A percentile compares a stretch with the other conserved stretches of the same genome.
phyloP scores from a whole-genome alignment of 2,113 vertebrate species.

The Pteruthius melanotis region DNA sequence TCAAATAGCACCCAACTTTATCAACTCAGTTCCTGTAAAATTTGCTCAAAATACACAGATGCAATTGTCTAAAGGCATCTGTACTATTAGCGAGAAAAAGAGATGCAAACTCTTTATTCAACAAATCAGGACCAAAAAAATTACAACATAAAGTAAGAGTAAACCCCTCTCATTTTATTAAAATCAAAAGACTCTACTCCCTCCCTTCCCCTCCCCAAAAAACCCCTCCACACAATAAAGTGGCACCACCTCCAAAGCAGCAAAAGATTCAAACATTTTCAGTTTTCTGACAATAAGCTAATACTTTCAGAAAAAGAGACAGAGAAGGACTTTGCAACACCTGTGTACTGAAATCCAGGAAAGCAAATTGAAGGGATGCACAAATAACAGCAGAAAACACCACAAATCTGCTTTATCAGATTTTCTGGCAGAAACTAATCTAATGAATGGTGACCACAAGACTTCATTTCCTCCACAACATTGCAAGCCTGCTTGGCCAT shows the following conservation, averaged over 20 bases:
- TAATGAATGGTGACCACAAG: neutral
- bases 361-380: neutral
- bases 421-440: neutral
- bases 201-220: rapidly evolving
- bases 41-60: neutral
- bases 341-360: neutral
- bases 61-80: neutral
- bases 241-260: neutral
- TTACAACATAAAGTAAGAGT: neutral
- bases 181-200: neutral
- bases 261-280: neutral
- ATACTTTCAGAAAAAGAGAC: neutral
- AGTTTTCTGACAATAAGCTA: neutral
- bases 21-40: neutral
- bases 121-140: neutral
- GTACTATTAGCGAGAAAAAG: neutral
- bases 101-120: neutral
- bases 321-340: neutral
- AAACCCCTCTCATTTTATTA: neutral
- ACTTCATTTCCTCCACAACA: neutral
- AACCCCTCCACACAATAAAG: neutral
- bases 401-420: neutral
- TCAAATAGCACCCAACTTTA: neutral
- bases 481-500: neutral
- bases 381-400: neutral